A percentile compares a stretch with the other conserved stretches of the same genome.
Evolutionary conservation across 2,797 vertebrate genomes (phyloP).

Genomic region (Cottoperca gobio): DNA sequence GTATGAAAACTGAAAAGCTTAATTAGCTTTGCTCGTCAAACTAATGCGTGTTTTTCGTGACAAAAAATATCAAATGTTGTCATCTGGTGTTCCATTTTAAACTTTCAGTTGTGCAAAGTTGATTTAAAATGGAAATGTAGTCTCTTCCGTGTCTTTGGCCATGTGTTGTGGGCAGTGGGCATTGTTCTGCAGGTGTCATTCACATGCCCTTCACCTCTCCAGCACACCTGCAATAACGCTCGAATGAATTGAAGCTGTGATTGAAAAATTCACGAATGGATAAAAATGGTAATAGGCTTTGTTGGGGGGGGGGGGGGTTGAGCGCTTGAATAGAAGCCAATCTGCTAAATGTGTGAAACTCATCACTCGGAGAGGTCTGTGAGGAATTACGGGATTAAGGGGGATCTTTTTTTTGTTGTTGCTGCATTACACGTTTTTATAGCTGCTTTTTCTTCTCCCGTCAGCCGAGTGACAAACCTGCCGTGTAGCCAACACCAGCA

Average conservation of each 20-base stretch:
- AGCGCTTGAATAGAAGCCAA: constrained; percentile 62
- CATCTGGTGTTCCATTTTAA: constrained; percentile 14
- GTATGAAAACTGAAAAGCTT: constrained; percentile 28
- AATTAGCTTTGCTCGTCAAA: background rate
- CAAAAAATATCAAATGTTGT: constrained; percentile 31
- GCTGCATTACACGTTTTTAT: constrained; percentile 35
- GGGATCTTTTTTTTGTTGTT: constrained; percentile 21
- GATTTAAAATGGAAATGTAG: constrained; percentile 4
- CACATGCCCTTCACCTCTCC: constrained; percentile 45
- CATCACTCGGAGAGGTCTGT: constrained; percentile 67
- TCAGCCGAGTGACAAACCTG: constrained; percentile 31
- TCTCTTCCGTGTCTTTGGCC: background rate
- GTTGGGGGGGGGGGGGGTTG: constrained; percentile 26
- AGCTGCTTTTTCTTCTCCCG: constrained; percentile 23
- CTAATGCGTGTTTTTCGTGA: constrained; percentile 18
- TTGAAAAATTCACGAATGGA: constrained; percentile 51
- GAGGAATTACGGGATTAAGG: constrained; percentile 74
- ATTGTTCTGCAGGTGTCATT: constrained; percentile 20
- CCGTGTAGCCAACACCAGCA: background rate
- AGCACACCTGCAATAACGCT: constrained; percentile 29
- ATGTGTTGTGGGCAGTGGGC: background rate
- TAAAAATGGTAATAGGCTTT: constrained; percentile 64
- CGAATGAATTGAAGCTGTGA: constrained; percentile 29
- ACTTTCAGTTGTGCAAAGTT: background rate
- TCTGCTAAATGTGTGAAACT: constrained; percentile 76